A percentile compares a stretch with the other conserved stretches of the same genome.
phyloP scores from a whole-genome alignment of 2,888 invertebrate species.

The Limulus polyphemus region DNA sequence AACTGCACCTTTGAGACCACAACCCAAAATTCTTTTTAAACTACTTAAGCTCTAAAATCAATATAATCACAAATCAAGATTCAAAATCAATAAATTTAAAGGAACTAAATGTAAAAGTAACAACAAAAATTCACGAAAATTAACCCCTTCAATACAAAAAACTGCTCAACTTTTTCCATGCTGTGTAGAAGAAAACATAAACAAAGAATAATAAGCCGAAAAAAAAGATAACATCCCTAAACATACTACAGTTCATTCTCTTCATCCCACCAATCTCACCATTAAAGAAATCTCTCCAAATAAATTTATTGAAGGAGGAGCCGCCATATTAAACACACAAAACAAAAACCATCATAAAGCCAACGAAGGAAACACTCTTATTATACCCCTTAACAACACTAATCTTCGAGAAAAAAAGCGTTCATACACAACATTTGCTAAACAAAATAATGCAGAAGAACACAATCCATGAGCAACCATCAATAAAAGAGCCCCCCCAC shows the following conservation, averaged over 20 bases:
- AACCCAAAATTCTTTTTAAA: too few relatives aligned
- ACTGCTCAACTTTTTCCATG: too few relatives aligned
- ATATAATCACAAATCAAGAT: too few relatives aligned
- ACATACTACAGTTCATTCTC: conserved; percentile 42
- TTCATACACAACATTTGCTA: conserved; percentile 27
- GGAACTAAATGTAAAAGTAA: too few relatives aligned
- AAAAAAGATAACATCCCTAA: conserved; percentile 51
- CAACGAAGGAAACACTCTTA: conserved; percentile 47
- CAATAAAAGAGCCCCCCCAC: conserved; percentile 19
- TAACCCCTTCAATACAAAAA: too few relatives aligned
- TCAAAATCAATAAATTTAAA: too few relatives aligned
- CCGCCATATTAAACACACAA: conserved; percentile 49
- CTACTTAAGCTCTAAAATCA: too few relatives aligned
- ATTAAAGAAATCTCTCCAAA: conserved; percentile 38
- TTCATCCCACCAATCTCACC: conserved; percentile 44
- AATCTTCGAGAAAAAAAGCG: conserved; percentile 41
- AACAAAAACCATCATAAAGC: conserved; percentile 53
- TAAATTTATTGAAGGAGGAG: conserved; percentile 54
- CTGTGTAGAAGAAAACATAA: too few relatives aligned
- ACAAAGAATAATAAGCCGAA: conserved; percentile 32
- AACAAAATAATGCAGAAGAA: conserved; percentile 5
- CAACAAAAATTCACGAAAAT: too few relatives aligned
- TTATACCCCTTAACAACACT: conserved; percentile 51
- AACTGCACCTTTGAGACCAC: too few relatives aligned
- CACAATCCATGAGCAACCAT: conserved; percentile 11